A percentile compares a stretch with the other conserved stretches of the same genome.
phyloP scores from a whole-genome alignment of 2,113 vertebrate genomes.

The Sylvilagus bachmani region DNA sequence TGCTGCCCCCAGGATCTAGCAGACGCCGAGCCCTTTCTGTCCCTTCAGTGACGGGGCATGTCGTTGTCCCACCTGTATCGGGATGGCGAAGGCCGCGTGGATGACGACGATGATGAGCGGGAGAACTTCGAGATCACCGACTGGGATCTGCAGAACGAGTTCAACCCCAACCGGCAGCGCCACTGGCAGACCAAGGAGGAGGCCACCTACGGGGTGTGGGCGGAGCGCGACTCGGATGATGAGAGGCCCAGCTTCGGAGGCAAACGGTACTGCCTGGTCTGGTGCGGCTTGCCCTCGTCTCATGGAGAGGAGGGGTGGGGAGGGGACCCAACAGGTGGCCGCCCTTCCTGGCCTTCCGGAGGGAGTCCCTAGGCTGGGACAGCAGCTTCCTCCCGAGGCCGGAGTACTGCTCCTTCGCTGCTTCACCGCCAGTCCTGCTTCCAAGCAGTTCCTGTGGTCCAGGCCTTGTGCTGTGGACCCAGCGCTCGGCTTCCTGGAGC shows the following conservation, averaged over 20 bases:
- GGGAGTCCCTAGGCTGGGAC: fast-evolving
- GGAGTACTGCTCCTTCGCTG: not conserved
- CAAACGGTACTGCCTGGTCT: slow-evolving; percentile 88
- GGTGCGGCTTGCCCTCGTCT: not conserved
- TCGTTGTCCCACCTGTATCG: slow-evolving; percentile 97
- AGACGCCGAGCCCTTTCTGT: not conserved
- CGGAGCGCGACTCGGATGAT: slow-evolving; percentile 95
- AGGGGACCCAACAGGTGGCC: fast-evolving
- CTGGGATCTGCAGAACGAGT: slow-evolving; percentile 98
- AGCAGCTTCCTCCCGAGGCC: not conserved
- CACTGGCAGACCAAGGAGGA: slow-evolving; percentile 97
- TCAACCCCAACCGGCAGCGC: slow-evolving; percentile 96
- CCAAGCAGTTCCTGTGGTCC: fast-evolving
- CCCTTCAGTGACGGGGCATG: slow-evolving; percentile 86
- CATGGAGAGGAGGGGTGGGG: not conserved
- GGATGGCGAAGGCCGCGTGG: slow-evolving; percentile 90
- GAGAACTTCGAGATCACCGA: slow-evolving; percentile 98
- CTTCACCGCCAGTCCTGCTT: not conserved
- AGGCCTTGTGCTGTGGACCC: not conserved
- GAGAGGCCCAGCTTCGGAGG: slow-evolving; percentile 97
- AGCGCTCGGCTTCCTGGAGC: not conserved
- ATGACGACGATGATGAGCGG: slow-evolving; percentile 91
- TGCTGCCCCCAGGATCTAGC: not conserved
- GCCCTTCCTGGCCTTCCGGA: not conserved
- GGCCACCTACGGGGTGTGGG: slow-evolving; percentile 97